A percentile compares a stretch with the other conserved stretches of the same genome.
Evolutionary conservation across 2,888 invertebrate genomes (phyloP).

Genomic region (Plebejus melissa): DNA sequence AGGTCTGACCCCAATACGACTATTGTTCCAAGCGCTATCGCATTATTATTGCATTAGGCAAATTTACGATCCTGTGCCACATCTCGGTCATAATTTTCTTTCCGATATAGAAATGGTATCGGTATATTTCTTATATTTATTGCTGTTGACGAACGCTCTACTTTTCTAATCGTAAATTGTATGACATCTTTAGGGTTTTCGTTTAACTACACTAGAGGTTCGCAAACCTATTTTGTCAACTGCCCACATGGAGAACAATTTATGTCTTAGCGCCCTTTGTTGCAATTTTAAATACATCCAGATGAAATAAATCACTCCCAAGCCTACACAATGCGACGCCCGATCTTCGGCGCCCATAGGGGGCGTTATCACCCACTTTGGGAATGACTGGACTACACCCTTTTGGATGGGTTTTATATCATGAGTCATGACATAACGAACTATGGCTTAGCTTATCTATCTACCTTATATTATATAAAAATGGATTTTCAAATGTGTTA

Average conservation of each 20-base stretch:
- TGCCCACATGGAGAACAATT: no score
- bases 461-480: no score
- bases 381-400: neutral
- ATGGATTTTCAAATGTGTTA: no score
- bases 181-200: neutral
- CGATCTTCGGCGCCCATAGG: no score
- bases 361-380: no score
- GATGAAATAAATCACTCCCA: no score
- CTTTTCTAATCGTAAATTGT: neutral
- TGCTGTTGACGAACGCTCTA: constrained; percentile 9
- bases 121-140: constrained; percentile 21
- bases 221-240: no score
- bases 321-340: no score
- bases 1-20: constrained; percentile 57
- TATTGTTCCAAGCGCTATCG: constrained; percentile 60
- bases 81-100: constrained; percentile 52
- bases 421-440: neutral
- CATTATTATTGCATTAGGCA: constrained; percentile 50
- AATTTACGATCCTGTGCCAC: constrained; percentile 59
- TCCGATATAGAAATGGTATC: constrained; percentile 35
- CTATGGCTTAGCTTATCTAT: neutral
- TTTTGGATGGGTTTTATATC: neutral
- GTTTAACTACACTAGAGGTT: neutral
- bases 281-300: no score
- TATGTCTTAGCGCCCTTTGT: no score